phyloP scores from a whole-genome alignment of 2,888 invertebrate species.

The Rhimphoctona megacephalus region DNA sequence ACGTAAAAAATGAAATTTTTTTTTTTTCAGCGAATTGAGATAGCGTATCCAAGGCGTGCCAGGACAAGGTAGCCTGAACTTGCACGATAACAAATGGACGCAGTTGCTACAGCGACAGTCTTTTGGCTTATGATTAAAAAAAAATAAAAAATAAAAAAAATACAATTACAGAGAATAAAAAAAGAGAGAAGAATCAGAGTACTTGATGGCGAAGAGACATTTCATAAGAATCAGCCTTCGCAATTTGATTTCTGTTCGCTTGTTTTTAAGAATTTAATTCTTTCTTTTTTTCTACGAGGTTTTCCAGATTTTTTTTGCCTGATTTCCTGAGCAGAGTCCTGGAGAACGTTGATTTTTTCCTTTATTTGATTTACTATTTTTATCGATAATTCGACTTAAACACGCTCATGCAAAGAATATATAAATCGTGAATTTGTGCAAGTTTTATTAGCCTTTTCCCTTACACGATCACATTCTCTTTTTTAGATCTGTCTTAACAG shows the following conservation, averaged over 20 bases:
- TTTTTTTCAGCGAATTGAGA: conserved; percentile 49
- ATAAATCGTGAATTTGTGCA: background rate
- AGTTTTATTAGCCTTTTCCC: background rate
- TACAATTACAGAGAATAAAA: conserved; percentile 20
- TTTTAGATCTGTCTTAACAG: background rate
- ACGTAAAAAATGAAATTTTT: conserved; percentile 27
- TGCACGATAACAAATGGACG: conserved; percentile 80
- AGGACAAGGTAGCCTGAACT: conserved; percentile 81
- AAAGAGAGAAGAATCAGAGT: conserved; percentile 42
- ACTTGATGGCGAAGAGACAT: conserved; percentile 74
- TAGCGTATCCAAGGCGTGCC: conserved; percentile 73
- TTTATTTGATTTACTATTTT: background rate
- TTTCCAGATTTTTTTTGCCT: background rate
- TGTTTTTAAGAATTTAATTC: background rate
- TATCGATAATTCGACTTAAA: background rate
- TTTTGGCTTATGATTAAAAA: conserved; percentile 62
- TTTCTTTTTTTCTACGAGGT: background rate
- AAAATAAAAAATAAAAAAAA: conserved; percentile 24
- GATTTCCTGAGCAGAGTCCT: conserved; percentile 1
- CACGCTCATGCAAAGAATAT: background rate
- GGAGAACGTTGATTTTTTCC: background rate
- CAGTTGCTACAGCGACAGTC: conserved; percentile 79
- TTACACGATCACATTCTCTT: background rate
- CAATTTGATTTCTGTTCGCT: conserved; percentile 17
- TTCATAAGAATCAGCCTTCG: conserved; percentile 76